A percentile compares a stretch with the other conserved stretches of the same genome.
These are phyloP conservation scores for Drosophila diplacantha DNA, from an alignment of 2,888 invertebrate species.

Conservation along the genomic window DNA sequence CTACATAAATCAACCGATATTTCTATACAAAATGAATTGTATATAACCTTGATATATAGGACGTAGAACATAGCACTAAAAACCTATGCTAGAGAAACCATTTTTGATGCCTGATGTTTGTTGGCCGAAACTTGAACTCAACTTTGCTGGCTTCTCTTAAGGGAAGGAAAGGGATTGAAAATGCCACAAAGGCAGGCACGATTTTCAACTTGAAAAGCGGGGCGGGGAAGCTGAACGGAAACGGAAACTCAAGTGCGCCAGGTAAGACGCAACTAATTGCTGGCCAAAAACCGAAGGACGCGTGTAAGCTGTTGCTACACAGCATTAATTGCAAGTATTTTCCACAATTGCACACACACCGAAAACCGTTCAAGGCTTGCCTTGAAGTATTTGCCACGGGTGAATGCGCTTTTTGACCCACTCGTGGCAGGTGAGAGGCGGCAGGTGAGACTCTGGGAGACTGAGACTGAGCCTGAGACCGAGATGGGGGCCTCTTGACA, in stretches of 20 bases:
- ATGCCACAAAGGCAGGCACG: slow-evolving; percentile 6
- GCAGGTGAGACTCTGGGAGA: neutral
- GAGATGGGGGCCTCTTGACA: slow-evolving; percentile 37
- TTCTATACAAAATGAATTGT: too few species aligned
- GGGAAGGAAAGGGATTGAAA: neutral
- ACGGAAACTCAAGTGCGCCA: slow-evolving; percentile 37
- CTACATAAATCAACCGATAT: too few species aligned
- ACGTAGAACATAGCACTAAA: neutral
- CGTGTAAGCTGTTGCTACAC: slow-evolving; percentile 22
- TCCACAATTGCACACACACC: slow-evolving; percentile 14
- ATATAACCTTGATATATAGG: too few species aligned
- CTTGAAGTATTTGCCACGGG: slow-evolving; percentile 34
- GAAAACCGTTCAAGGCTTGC: slow-evolving; percentile 21
- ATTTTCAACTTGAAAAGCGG: neutral
- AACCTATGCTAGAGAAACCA: neutral
- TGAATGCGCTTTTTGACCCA: slow-evolving; percentile 70
- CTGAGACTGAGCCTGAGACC: neutral
- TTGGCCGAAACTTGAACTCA: neutral
- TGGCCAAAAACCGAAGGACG: slow-evolving; percentile 24
- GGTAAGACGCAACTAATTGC: slow-evolving; percentile 51
- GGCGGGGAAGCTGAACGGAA: slow-evolving; percentile 4
- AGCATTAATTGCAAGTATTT: slow-evolving; percentile 46
- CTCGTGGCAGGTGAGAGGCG: slow-evolving; percentile 4
- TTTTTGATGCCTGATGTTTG: neutral
- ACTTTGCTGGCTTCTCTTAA: neutral